These are phyloP conservation scores for Fistularia commersonii DNA, from an alignment of 2,797 vertebrate species.

Conservation along the genomic window DNA sequence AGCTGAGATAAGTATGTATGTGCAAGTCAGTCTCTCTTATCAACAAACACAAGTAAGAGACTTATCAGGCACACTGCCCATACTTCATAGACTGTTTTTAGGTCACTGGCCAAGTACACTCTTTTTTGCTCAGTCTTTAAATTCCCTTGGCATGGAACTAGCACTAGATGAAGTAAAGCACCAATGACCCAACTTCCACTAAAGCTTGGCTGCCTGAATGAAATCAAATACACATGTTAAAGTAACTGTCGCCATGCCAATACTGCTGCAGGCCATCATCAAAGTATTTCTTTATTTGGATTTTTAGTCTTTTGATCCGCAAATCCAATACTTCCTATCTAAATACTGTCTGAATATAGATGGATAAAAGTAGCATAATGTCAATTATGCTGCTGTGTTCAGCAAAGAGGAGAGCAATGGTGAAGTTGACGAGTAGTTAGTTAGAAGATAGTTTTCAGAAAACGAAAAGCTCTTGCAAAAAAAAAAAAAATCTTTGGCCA, in stretches of 20 bases:
- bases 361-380: neutral
- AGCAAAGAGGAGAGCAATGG: too few relatives aligned
- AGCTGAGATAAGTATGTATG: too few relatives aligned
- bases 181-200: neutral
- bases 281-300: neutral
- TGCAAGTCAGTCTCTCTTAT: too few relatives aligned
- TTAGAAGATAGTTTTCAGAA: too few relatives aligned
- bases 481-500: too few relatives aligned
- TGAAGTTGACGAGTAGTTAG: too few relatives aligned
- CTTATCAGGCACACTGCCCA: too few relatives aligned
- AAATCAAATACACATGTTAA: neutral
- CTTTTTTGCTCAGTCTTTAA: neutral
- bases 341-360: conserved; percentile 1
- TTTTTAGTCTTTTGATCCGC: neutral
- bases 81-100: too few relatives aligned
- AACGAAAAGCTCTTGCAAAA: too few relatives aligned
- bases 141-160: neutral
- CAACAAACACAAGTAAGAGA: too few relatives aligned
- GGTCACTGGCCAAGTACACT: neutral
- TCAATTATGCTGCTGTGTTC: too few relatives aligned
- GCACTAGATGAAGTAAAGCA: neutral
- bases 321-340: too few relatives aligned
- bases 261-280: neutral
- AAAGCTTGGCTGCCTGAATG: neutral
- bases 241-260: neutral